Conservation (phyloP, 1,140 invertebrate genomes). For the Rhyacophila brunnea region DNA sequence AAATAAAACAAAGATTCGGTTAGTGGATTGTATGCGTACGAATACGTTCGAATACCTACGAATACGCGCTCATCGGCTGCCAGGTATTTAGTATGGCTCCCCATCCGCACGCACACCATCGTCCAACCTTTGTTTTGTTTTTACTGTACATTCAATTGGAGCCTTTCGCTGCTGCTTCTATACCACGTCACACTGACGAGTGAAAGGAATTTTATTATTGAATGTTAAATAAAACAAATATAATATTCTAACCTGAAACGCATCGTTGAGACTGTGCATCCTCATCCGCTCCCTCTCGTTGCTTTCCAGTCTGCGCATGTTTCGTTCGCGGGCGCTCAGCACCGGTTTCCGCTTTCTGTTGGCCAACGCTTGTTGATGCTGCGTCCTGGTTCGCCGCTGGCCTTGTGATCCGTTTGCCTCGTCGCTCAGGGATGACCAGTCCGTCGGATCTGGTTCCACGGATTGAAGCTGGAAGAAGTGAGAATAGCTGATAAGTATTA, state of each 20-base stretch:
- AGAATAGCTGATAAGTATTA: too few species aligned
- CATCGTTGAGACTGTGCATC: conserved; percentile 87
- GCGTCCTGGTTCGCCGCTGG: conserved; percentile 10
- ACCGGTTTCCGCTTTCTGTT: conserved; percentile 65
- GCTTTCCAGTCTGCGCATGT: conserved; percentile 77
- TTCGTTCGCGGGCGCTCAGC: conserved; percentile 75
- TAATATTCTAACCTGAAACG: conserved; percentile 68
- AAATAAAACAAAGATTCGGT: too few species aligned
- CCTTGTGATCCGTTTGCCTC: conserved; percentile 8
- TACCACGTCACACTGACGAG: too few species aligned
- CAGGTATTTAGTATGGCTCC: too few species aligned
- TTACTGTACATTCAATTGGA: too few species aligned
- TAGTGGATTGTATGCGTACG: too few species aligned
- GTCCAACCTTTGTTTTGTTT: too few species aligned
- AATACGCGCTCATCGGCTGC: too few species aligned
- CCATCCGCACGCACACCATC: too few species aligned
- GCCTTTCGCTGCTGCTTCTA: too few species aligned
- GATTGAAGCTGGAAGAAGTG: conserved; percentile 8
- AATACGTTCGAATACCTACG: too few species aligned
- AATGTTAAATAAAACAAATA: not conserved
- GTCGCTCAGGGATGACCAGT: conserved; percentile 29
- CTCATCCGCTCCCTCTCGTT: conserved; percentile 85
- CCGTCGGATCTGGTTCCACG: conserved; percentile 12
- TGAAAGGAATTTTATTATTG: too few species aligned
- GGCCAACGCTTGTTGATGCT: conserved; percentile 39